Percentiles rank a stretch among this genome's conserved stretches.
phyloP scores from a whole-genome alignment of 2,797 vertebrate genomes.

The Eospalax fontanierii region DNA sequence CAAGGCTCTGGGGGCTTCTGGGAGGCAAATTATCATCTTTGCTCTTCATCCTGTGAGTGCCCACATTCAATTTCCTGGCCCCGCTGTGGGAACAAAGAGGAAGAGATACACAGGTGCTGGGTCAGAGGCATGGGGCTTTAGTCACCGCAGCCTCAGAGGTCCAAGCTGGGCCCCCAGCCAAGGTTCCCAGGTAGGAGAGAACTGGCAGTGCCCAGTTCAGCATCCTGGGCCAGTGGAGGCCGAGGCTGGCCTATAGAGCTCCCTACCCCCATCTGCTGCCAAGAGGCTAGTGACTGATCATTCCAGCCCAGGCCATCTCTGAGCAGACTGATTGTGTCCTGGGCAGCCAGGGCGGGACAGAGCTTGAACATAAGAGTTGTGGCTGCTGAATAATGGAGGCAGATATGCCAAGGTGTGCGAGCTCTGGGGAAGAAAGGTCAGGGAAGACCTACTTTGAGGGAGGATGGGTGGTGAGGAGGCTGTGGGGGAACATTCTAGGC shows the following conservation, averaged over 20 bases:
- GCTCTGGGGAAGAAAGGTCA: neutral
- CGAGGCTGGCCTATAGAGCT: neutral
- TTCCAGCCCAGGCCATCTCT: neutral
- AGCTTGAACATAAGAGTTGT: fast-evolving
- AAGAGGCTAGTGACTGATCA: too few relatives aligned
- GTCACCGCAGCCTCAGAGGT: neutral
- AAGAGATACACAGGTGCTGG: neutral
- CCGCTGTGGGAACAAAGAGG: neutral
- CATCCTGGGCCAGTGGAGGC: neutral
- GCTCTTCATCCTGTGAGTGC: neutral
- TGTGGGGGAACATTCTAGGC: fast-evolving
- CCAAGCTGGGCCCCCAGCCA: neutral
- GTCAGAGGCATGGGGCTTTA: too few relatives aligned
- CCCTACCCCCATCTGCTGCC: neutral
- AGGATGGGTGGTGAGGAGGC: conserved; percentile 12
- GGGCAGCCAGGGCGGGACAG: neutral
- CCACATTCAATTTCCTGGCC: neutral
- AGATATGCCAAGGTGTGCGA: neutral
- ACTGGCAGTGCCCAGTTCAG: neutral
- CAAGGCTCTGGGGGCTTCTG: neutral
- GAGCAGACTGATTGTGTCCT: neutral
- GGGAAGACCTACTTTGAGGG: conserved; percentile 69
- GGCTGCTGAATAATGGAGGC: neutral
- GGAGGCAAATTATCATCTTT: neutral
- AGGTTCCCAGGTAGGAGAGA: neutral